Conservation (phyloP, 2,113 vertebrate species). For the Apteryx owenii region DNA sequence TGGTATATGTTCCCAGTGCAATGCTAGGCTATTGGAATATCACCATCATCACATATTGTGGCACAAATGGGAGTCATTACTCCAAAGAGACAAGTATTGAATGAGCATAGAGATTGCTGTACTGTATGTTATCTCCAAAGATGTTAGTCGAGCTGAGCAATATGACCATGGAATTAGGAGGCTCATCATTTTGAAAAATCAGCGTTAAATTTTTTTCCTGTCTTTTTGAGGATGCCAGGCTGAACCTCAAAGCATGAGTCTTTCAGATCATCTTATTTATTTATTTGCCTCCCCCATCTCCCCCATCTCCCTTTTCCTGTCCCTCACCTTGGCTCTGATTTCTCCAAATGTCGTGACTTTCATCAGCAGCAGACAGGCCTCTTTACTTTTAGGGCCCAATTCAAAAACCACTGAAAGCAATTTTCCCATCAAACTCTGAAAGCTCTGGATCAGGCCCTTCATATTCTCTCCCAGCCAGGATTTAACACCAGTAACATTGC, state of each 20-base stretch:
- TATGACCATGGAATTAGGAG: background rate
- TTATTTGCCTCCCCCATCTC: fast-evolving
- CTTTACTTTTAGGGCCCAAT: background rate
- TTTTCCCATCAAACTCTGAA: background rate
- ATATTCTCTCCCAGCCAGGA: background rate
- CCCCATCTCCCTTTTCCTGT: background rate
- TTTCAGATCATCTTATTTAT: too few species aligned
- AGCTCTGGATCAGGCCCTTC: background rate
- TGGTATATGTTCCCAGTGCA: background rate
- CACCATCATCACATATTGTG: slow-evolving; percentile 16
- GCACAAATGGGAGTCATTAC: slow-evolving; percentile 38
- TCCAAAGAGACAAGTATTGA: slow-evolving; percentile 23
- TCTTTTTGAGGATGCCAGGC: background rate
- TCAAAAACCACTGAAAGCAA: background rate
- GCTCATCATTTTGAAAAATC: background rate
- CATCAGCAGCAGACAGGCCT: background rate
- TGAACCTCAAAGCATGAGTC: background rate
- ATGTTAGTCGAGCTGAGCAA: background rate
- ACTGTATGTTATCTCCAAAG: background rate
- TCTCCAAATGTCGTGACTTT: background rate
- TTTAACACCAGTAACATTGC: background rate
- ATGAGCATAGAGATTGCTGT: background rate
- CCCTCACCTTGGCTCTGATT: background rate
- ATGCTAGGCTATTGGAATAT: slow-evolving; percentile 22
- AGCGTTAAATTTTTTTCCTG: background rate